A percentile compares a stretch with the other conserved stretches of the same genome.
phyloP scores from a whole-genome alignment of 2,888 invertebrate genomes.

The Oxycera nigricornis region DNA sequence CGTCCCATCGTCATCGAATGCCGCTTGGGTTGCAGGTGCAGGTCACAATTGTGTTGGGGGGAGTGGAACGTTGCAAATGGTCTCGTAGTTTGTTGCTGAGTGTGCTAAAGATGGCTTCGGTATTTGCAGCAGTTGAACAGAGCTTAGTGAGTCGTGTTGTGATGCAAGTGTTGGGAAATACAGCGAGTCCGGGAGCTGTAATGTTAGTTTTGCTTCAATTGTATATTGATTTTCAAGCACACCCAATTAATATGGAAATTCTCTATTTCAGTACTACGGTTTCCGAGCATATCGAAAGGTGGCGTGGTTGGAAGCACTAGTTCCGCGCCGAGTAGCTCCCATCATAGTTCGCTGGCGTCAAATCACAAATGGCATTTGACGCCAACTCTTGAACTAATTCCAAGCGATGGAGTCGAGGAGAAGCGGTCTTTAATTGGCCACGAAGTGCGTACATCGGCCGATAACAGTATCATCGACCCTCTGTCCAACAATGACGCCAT shows the following conservation, averaged over 20 bases:
- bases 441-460: conserved; percentile 54
- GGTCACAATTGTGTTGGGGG: too few species aligned
- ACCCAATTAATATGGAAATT: too few species aligned
- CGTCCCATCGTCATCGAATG: too few species aligned
- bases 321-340: conserved; percentile 39
- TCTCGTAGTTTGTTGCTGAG: too few species aligned
- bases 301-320: background rate
- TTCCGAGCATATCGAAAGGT: conserved; percentile 7
- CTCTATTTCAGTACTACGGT: conserved; percentile 51
- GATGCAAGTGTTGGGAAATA: too few species aligned
- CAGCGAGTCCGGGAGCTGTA: too few species aligned
- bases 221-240: background rate
- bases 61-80: too few species aligned
- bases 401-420: conserved; percentile 55
- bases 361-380: conserved; percentile 61
- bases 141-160: too few species aligned
- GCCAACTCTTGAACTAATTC: conserved; percentile 59
- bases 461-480: conserved; percentile 49
- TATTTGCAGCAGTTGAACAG: too few species aligned
- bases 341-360: conserved; percentile 53
- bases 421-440: conserved; percentile 57
- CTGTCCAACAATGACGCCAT: conserved; percentile 49
- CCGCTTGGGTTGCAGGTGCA: too few species aligned
- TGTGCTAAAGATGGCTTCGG: too few species aligned
- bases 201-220: background rate